These are phyloP conservation scores for Oncorhynchus nerka DNA, from an alignment of 2,113 vertebrate species.

Conservation along the genomic window DNA sequence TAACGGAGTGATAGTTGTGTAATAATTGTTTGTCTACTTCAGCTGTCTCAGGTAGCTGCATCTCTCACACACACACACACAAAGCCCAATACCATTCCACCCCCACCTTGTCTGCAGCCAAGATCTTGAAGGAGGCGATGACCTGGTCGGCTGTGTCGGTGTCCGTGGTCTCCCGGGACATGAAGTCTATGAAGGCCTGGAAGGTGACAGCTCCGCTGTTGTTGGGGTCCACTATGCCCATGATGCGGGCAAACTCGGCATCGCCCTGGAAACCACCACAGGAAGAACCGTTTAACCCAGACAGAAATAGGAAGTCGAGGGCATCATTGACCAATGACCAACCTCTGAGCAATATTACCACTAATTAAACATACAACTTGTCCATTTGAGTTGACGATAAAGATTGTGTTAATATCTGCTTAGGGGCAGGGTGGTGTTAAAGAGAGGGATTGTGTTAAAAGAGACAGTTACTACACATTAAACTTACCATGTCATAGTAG, in stretches of 20 bases:
- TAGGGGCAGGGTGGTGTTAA: too few species aligned
- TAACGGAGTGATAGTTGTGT: not conserved
- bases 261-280: constrained; percentile 77
- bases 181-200: constrained; percentile 97
- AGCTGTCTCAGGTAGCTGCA: not conserved
- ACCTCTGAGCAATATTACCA: not conserved
- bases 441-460: not conserved
- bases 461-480: not conserved
- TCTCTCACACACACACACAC: not conserved
- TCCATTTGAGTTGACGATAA: too few species aligned
- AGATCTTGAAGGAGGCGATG: constrained; percentile 93
- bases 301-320: not conserved
- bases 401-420: too few species aligned
- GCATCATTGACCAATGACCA: too few species aligned
- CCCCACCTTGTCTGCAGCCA: constrained; percentile 92
- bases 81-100: not conserved
- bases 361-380: too few species aligned
- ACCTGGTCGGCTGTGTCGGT: constrained; percentile 94
- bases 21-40: not conserved
- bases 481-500: not conserved
- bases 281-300: constrained; percentile 37
- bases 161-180: constrained; percentile 93
- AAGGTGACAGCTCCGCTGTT: constrained; percentile 88
- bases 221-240: constrained; percentile 93
- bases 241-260: constrained; percentile 88